Evolutionary conservation across 2,113 vertebrate genomes (phyloP).

Genomic region (Columba livia): DNA sequence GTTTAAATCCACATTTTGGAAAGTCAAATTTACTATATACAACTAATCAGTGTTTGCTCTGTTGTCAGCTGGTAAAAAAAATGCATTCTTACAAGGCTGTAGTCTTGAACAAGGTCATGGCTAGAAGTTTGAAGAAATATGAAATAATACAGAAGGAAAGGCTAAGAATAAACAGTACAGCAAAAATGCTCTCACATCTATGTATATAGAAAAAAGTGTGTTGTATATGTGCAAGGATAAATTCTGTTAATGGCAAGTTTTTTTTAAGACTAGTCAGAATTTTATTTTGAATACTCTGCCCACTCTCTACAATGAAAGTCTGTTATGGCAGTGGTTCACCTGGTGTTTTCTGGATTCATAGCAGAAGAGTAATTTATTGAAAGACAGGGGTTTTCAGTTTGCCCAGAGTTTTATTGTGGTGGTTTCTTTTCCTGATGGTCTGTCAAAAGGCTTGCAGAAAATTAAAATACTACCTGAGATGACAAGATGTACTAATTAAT

Average conservation of each 20-base stretch:
- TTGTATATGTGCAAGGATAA: neutral
- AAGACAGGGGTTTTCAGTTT: neutral
- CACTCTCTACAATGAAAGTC: neutral
- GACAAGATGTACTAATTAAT: neutral
- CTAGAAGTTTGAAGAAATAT: neutral
- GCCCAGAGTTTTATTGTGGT: neutral
- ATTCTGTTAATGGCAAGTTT: neutral
- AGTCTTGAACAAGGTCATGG: neutral
- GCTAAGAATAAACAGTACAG: neutral
- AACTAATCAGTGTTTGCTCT: neutral
- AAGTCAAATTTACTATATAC: neutral
- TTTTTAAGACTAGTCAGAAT: neutral
- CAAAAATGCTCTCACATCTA: neutral
- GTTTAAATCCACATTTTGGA: neutral
- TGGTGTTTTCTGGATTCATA: neutral
- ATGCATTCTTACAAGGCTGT: neutral
- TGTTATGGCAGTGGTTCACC: neutral
- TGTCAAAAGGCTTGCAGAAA: neutral
- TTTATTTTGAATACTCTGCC: neutral
- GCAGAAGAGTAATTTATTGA: neutral
- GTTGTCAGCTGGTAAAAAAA: neutral
- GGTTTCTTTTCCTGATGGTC: neutral
- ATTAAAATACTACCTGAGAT: neutral
- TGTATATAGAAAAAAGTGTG: neutral
- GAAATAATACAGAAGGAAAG: neutral